Percentiles rank a stretch among this genome's conserved stretches.
Conservation (phyloP, 1,140 invertebrate species). For the Carcinoscorpius rotundicauda region DNA sequence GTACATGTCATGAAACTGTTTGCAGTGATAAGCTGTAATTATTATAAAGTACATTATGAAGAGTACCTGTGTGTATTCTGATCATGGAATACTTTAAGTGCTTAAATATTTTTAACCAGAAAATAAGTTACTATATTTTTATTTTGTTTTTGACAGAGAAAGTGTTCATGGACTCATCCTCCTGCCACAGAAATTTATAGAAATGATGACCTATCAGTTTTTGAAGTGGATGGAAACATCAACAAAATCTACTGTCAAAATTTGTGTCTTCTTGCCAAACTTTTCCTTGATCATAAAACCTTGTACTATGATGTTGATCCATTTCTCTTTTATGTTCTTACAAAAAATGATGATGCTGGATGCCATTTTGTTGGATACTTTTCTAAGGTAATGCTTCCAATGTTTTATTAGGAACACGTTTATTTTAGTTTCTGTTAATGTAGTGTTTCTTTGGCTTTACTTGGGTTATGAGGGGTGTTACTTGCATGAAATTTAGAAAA, state of each 20-base stretch:
- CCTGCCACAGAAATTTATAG: constrained; percentile 96
- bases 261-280: constrained; percentile 86
- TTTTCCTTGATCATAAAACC: constrained; percentile 97
- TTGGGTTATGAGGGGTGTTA: too few species aligned
- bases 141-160: constrained; percentile 37
- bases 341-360: constrained; percentile 71
- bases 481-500: too few species aligned
- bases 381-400: constrained; percentile 34
- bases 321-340: constrained; percentile 95
- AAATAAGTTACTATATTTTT: neutral
- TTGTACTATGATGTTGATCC: constrained; percentile 98
- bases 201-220: constrained; percentile 66
- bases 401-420: too few species aligned
- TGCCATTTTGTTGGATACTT: constrained; percentile 43
- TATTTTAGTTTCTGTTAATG: too few species aligned
- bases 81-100: too few species aligned
- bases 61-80: too few species aligned
- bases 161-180: constrained; percentile 85
- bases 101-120: too few species aligned
- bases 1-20: too few species aligned
- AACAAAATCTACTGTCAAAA: constrained; percentile 99
- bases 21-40: too few species aligned
- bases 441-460: too few species aligned
- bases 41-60: too few species aligned
- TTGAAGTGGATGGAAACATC: constrained; percentile 83